Evolutionary conservation across 2,113 vertebrate genomes (phyloP), one percentile per base, ranked within the genome.

Genomic region (Melospiza georgiana): DNA sequence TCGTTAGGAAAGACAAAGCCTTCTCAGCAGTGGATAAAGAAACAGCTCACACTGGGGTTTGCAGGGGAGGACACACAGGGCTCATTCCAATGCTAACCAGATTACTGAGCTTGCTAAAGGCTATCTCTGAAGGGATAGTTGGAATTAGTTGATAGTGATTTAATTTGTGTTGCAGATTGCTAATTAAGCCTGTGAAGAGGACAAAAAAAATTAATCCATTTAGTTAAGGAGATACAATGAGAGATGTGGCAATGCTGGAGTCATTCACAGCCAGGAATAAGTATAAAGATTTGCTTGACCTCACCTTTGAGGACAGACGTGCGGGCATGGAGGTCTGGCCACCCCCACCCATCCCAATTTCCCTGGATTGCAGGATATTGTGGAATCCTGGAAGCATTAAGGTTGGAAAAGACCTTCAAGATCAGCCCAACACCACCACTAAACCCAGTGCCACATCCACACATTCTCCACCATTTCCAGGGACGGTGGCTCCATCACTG

Each of bases 161-260:
- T 96, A 97, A 97, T 97, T 97, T 95, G 93, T 91, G 88, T 68
- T 93, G 84, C 95, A 97, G 96, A 95, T 95, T 95, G 95, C 95
- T 96, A 97, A 97, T 97, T 97, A 97, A 94, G 95, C 80, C 63
- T 55, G 88, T 89, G 94, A 96, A 96, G 83, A 84, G 81, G 90
- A 89, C 94, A 87, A 94, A 96, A 94, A 85, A 83, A 90, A 67
- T 25, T 92, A 96, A 94, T 94, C 94, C 90, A 79, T 90, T 95
- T 93, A 96, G 84, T 95, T 97, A 97, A 96, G 87, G 95, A 94
- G 95, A 93, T 96, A 35, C 43, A 52, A 16, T n/a, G 91, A 92
- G 90, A 82, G 93, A 94, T 81, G 89, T 75, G 93, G 84, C 65
- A n/a, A 24, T n/a, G 3, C 67, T 39, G 31, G 58, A 90, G 85